Percentiles rank a stretch among this genome's conserved stretches.
phyloP scores from a whole-genome alignment of 2,888 invertebrate genomes.

The Diloba caeruleocephala region DNA sequence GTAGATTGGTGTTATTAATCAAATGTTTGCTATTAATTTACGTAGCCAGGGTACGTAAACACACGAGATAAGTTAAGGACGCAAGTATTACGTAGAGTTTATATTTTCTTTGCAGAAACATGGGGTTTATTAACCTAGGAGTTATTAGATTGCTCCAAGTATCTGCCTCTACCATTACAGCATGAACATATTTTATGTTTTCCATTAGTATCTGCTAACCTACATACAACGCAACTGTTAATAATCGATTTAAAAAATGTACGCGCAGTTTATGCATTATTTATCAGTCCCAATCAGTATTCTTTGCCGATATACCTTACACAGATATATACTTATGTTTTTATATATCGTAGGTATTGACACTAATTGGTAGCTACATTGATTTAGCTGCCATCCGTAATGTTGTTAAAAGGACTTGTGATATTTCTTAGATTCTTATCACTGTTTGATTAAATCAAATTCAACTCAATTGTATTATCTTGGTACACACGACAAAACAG shows the following conservation, averaged over 20 bases:
- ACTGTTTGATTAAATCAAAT: slow-evolving; percentile 24
- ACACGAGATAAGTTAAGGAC: slow-evolving; percentile 31
- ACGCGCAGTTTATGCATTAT: slow-evolving; percentile 43
- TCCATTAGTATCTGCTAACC: slow-evolving; percentile 48
- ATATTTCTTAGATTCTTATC: slow-evolving; percentile 39
- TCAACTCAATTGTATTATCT: slow-evolving; percentile 19
- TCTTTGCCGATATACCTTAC: slow-evolving; percentile 33
- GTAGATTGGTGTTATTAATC: slow-evolving; percentile 39
- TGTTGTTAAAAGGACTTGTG: slow-evolving; percentile 25
- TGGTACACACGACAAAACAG: no score
- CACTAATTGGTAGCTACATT: slow-evolving; percentile 55
- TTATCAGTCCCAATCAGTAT: slow-evolving; percentile 49
- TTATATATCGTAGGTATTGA: slow-evolving; percentile 45
- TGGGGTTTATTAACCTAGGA: slow-evolving; percentile 6
- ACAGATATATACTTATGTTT: slow-evolving; percentile 30
- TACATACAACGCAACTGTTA: slow-evolving; percentile 31
- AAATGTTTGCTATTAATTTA: slow-evolving; percentile 45
- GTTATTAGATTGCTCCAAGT: slow-evolving; percentile 2
- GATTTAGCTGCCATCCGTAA: slow-evolving; percentile 50
- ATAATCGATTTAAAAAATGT: slow-evolving; percentile 51
- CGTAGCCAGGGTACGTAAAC: slow-evolving; percentile 37
- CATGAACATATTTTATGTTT: slow-evolving; percentile 23
- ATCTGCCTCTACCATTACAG: slow-evolving; percentile 19
- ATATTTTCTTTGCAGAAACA: slow-evolving; percentile 10
- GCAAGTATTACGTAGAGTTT: slow-evolving; percentile 33